phyloP scores from a whole-genome alignment of 1,140 invertebrate genomes.

The Pseudoatta argentina region DNA sequence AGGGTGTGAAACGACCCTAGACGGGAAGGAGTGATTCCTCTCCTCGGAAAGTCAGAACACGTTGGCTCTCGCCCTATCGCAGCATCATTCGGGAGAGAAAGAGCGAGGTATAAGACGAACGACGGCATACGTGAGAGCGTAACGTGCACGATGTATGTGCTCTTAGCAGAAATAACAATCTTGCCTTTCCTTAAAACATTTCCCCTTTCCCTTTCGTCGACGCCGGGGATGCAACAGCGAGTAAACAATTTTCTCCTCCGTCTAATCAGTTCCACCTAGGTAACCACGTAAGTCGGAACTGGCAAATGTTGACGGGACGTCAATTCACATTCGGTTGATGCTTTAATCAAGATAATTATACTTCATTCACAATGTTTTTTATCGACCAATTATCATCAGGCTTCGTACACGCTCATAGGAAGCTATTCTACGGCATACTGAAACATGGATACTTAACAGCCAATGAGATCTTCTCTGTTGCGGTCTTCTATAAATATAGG shows the following conservation, averaged over 20 bases:
- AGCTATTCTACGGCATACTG: neutral
- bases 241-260: slow-evolving; percentile 45
- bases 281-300: slow-evolving; percentile 55
- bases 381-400: neutral
- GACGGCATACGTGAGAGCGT: neutral
- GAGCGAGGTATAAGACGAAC: neutral
- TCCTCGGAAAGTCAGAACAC: slow-evolving; percentile 15
- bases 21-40: slow-evolving; percentile 31
- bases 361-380: slow-evolving; percentile 9
- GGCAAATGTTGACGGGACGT: slow-evolving; percentile 54
- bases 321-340: neutral
- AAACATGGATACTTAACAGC: neutral
- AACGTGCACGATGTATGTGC: neutral
- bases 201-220: slow-evolving; percentile 36
- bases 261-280: slow-evolving; percentile 59
- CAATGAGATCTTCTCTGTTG: neutral
- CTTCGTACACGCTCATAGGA: neutral
- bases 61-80: slow-evolving; percentile 23
- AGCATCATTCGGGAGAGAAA: slow-evolving; percentile 18
- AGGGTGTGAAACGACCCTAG: slow-evolving; percentile 31
- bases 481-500: neutral
- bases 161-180: slow-evolving; percentile 49
- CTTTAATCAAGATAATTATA: slow-evolving; percentile 18
- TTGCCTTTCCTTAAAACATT: slow-evolving; percentile 38
- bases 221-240: slow-evolving; percentile 10